phyloP scores from a whole-genome alignment of 1,140 invertebrate genomes.

The Zaprionus kolodkinae region DNA sequence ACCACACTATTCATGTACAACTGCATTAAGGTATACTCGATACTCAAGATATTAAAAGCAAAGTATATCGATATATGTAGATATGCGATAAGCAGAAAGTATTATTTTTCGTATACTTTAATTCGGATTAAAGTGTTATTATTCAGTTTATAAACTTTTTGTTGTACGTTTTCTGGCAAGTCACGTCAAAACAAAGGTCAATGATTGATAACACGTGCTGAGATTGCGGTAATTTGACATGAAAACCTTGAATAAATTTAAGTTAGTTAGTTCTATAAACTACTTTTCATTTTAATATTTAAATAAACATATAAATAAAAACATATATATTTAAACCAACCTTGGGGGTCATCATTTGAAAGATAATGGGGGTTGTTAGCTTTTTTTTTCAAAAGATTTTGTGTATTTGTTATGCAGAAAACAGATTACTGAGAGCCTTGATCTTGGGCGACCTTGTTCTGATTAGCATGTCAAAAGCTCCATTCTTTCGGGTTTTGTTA shows the following conservation, averaged over 20 bases:
- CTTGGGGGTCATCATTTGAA: conserved; percentile 64
- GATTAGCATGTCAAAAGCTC: conserved; percentile 61
- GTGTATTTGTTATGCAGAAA: conserved; percentile 62
- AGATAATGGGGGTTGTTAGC: conserved; percentile 64
- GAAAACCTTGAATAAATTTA: not conserved
- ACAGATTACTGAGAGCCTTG: conserved; percentile 67
- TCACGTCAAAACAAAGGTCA: conserved; percentile 34
- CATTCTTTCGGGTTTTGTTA: conserved; percentile 41
- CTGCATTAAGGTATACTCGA: conserved; percentile 30
- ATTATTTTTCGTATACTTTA: not conserved
- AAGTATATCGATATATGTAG: not conserved
- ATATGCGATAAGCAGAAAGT: not conserved
- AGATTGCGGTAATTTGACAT: not conserved
- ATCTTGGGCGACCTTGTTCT: conserved; percentile 75
- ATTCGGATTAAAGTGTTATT: conserved; percentile 38
- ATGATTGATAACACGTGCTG: conserved; percentile 45
- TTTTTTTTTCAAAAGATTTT: conserved; percentile 56
- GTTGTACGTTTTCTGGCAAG: conserved; percentile 30
- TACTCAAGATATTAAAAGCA: conserved; percentile 15
- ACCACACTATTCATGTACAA: conserved; percentile 29
- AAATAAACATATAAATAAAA: not conserved
- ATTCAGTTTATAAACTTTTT: conserved; percentile 23
- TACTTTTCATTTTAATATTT: not conserved
- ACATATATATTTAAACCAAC: conserved; percentile 12
- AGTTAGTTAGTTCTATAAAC: not conserved